Evolutionary conservation across 1,140 invertebrate species (phyloP).

Genomic region (Camponotus vicinus): DNA sequence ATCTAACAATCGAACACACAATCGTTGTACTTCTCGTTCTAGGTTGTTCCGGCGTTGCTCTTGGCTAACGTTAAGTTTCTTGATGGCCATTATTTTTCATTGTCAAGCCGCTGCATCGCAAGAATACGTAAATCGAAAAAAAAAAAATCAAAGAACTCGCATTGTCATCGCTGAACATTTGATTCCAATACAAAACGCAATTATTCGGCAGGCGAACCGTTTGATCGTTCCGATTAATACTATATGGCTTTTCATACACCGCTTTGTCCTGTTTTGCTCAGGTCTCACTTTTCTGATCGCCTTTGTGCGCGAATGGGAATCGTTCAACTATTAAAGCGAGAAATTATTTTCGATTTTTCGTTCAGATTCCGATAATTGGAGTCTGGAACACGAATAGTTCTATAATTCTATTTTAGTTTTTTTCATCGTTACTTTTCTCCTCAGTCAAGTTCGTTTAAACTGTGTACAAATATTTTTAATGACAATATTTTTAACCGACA

Average conservation of each 20-base stretch:
- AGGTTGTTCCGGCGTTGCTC: not conserved
- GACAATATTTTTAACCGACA: no score
- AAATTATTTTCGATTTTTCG: conserved; percentile 32
- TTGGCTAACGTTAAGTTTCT: conserved; percentile 25
- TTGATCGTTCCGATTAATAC: conserved; percentile 25
- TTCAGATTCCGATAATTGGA: conserved; percentile 19
- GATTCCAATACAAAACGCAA: not conserved
- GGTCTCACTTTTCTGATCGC: not conserved
- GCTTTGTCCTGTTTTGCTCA: conserved; percentile 28
- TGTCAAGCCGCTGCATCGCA: conserved; percentile 32
- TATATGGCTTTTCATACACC: conserved; percentile 11
- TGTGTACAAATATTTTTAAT: not conserved
- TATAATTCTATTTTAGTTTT: not conserved
- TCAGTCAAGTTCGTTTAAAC: not conserved
- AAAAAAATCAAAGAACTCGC: conserved; percentile 31
- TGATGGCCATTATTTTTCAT: conserved; percentile 65
- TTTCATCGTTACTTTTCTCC: not conserved
- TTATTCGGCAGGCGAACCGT: conserved; percentile 4
- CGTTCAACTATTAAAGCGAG: conserved; percentile 16
- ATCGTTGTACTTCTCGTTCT: conserved; percentile 38
- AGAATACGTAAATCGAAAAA: not conserved
- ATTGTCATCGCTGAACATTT: not conserved
- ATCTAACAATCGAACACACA: conserved; percentile 8
- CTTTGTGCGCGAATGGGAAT: not conserved
- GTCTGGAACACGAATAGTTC: not conserved